Evolutionary conservation across 2,113 vertebrate genomes (phyloP).

Genomic region (Lethenteron camtschaticum): DNA sequence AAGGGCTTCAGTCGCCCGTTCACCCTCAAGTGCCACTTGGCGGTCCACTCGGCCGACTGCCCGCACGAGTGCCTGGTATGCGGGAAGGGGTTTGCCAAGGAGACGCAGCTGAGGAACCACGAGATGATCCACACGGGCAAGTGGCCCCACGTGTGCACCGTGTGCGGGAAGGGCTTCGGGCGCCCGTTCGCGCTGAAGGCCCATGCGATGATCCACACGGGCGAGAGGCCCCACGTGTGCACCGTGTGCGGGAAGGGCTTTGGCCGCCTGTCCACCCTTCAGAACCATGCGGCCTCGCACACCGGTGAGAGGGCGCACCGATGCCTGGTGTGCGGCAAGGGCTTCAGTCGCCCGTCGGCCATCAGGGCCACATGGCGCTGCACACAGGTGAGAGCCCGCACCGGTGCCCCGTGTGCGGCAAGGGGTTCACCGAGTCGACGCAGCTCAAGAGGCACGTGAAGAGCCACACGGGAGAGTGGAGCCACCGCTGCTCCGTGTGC

Average conservation of each 20-base stretch:
- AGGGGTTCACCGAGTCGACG: conserved; percentile 19
- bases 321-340: background rate
- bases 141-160: background rate
- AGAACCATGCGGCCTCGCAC: background rate
- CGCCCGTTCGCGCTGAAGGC: background rate
- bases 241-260: background rate
- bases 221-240: background rate
- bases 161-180: conserved; percentile 3
- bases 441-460: conserved; percentile 19
- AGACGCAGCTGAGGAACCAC: conserved; percentile 1
- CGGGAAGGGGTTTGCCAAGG: conserved; percentile 4
- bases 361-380: background rate
- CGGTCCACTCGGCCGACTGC: background rate
- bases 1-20: background rate
- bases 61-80: background rate
- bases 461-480: conserved; percentile 17
- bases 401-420: conserved; percentile 15
- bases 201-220: background rate
- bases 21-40: background rate
- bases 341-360: background rate
- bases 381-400: conserved; percentile 2
- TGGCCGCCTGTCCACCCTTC: conserved; percentile 9
- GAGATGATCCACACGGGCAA: conserved; percentile 4
- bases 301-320: conserved; percentile 1
- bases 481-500: conserved; percentile 16